Evolutionary conservation across 2,113 vertebrate species (phyloP), one percentile per base, ranked within the genome.

Genomic region (Puma concolor): DNA sequence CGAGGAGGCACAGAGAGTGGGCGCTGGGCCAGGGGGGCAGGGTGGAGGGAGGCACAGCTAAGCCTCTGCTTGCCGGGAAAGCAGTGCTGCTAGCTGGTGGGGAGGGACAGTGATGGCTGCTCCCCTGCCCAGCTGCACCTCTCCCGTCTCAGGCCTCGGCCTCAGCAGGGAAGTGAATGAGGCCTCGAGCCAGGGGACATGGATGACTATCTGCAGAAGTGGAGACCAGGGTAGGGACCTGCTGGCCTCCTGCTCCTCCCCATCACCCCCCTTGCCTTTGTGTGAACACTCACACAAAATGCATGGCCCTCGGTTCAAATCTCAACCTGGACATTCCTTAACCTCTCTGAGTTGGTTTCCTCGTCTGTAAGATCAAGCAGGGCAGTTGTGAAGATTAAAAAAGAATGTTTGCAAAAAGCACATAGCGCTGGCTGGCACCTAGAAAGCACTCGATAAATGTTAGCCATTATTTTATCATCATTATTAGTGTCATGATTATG

Each of bases 401-500:
- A 87, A 81, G 77, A 69, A 84, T 25, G 74, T 85, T 50, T 94
- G 69, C 74, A 66, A 41, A 41, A 91, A 93, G 93, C 85, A 57
- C 91, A 52, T 3, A 11, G 90, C 87, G 12, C 80, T 31, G 71
- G 79, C 83, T 96, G 92, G 82, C 50, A 81, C 71, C 71, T 69
- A 36, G 36, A 79, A 76, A 88, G 87, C 85, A 38, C 84, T 91
- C 38, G 0, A 33, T 82, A 85, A 82, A 57, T 63, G 95, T 67
- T 71, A 88, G 94, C 84, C 82, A 81, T 85, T 79, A 92, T 63
- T 97, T 94, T 91, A 79, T 60, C 91, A 71, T 84, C 94, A 4
- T 92, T 84, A 90, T 93, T 84, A 77, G 81, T 41, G 83, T 29
- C 92, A 87, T 92, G 95, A 95, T 57, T 25, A 52, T 4, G 41